A percentile compares a stretch with the other conserved stretches of the same genome.
Evolutionary conservation across 2,113 vertebrate species (phyloP).

Genomic region (Mesitornis unicolor): DNA sequence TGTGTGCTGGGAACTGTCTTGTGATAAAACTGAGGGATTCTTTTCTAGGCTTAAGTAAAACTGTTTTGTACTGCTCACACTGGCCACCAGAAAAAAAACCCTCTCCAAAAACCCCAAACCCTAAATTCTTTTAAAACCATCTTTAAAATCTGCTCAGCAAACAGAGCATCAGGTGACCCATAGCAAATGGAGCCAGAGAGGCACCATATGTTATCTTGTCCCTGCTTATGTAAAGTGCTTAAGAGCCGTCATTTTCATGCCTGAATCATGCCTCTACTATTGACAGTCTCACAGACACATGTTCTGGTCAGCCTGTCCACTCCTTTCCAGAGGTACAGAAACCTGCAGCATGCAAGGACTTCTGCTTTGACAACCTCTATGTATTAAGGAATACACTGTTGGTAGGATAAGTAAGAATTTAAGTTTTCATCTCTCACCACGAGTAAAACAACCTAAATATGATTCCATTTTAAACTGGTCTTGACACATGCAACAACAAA

Average conservation of each 20-base stretch:
- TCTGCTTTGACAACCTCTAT: neutral
- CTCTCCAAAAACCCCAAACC: neutral
- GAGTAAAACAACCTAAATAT: neutral
- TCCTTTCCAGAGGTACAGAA: neutral
- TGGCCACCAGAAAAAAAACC: neutral
- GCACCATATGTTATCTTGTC: slow-evolving; percentile 3
- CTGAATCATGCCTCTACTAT: neutral
- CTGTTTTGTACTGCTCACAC: neutral
- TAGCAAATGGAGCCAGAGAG: neutral
- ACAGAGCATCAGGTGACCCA: neutral
- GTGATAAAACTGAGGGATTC: neutral
- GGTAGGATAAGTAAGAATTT: neutral
- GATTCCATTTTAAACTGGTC: neutral
- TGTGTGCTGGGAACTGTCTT: neutral
- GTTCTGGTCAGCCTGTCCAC: neutral
- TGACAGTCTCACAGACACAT: neutral
- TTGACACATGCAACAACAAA: neutral
- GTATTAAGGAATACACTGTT: neutral
- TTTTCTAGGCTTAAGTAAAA: neutral
- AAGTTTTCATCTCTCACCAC: neutral
- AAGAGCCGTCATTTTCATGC: neutral
- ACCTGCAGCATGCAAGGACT: neutral
- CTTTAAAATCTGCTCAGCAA: slow-evolving; percentile 5
- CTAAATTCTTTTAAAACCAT: neutral
- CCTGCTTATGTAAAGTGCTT: neutral